Conservation (phyloP, 2,888 invertebrate genomes). For the Cremastinae sp. region DNA sequence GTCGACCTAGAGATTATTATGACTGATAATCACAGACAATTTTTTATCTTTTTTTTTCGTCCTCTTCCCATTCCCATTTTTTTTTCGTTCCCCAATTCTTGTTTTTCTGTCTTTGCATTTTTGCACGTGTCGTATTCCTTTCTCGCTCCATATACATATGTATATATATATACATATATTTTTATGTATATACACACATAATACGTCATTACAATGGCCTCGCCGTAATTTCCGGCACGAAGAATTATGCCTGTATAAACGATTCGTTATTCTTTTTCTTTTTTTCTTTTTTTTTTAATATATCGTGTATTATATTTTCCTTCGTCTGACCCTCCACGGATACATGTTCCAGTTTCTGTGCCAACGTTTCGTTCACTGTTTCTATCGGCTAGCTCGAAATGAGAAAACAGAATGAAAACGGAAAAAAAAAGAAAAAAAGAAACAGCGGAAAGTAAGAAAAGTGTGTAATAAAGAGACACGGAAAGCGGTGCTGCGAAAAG, state of each 20-base stretch:
- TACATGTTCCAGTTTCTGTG: too few species aligned
- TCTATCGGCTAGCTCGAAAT: too few species aligned
- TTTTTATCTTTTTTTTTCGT: constrained; percentile 69
- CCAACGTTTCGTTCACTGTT: constrained; percentile 13
- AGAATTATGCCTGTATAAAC: constrained; percentile 49
- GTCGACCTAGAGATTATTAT: constrained; percentile 80
- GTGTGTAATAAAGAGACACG: too few species aligned
- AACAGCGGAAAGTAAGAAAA: too few species aligned
- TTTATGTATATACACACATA: not conserved
- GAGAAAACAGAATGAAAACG: too few species aligned
- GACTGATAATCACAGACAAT: constrained; percentile 80
- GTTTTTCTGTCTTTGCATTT: constrained; percentile 58
- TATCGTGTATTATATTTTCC: too few species aligned
- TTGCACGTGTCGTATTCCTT: constrained; percentile 49
- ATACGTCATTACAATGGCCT: constrained; percentile 40
- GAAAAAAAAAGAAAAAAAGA: not conserved
- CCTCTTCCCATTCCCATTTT: constrained; percentile 53
- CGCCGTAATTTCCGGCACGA: constrained; percentile 46
- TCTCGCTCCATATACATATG: not conserved
- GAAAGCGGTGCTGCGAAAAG: too few species aligned
- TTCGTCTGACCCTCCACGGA: too few species aligned
- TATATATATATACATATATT: constrained; percentile 7
- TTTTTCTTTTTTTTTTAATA: too few species aligned
- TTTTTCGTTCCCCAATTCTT: constrained; percentile 62
- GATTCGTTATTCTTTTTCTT: constrained; percentile 43